Evolutionary conservation across 2,888 invertebrate genomes (phyloP).

Genomic region (Pammene aurita): DNA sequence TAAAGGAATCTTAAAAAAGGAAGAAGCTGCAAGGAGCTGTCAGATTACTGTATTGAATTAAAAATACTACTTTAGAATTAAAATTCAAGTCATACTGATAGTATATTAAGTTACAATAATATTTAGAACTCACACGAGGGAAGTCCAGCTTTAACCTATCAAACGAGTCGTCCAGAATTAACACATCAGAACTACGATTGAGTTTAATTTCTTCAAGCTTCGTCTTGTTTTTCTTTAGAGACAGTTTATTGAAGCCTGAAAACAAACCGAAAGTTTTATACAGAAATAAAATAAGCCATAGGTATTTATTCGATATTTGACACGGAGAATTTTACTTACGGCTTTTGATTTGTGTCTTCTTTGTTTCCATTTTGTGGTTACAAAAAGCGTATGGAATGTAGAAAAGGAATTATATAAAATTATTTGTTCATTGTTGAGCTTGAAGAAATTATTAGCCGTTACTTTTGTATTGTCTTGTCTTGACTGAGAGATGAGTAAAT

Average conservation of each 20-base stretch:
- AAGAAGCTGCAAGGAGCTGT: no score
- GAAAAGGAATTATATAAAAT: slow-evolving; percentile 29
- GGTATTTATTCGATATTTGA: background rate
- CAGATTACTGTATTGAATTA: no score
- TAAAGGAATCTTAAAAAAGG: no score
- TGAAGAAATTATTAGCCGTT: slow-evolving; percentile 35
- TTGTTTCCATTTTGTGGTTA: slow-evolving; percentile 56
- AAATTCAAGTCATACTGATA: no score
- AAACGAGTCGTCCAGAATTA: slow-evolving; percentile 72
- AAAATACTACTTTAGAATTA: no score
- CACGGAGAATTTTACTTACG: slow-evolving; percentile 53
- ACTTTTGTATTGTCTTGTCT: slow-evolving; percentile 12
- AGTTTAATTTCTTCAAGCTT: slow-evolving; percentile 52
- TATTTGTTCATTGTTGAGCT: slow-evolving; percentile 11
- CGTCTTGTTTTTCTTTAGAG: slow-evolving; percentile 69
- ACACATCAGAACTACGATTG: slow-evolving; percentile 64
- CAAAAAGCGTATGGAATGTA: background rate
- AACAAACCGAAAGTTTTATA: slow-evolving; percentile 37
- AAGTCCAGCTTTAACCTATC: slow-evolving; percentile 62
- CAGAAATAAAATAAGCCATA: background rate
- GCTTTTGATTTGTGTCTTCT: slow-evolving; percentile 53
- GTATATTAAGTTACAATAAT: no score
- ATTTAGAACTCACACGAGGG: slow-evolving; percentile 58
- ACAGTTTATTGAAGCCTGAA: slow-evolving; percentile 69
- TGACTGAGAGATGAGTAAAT: background rate